Percentiles rank a stretch among this genome's conserved stretches.
phyloP scores from a whole-genome alignment of 2,888 invertebrate genomes.

The Drosophila anomelani region DNA sequence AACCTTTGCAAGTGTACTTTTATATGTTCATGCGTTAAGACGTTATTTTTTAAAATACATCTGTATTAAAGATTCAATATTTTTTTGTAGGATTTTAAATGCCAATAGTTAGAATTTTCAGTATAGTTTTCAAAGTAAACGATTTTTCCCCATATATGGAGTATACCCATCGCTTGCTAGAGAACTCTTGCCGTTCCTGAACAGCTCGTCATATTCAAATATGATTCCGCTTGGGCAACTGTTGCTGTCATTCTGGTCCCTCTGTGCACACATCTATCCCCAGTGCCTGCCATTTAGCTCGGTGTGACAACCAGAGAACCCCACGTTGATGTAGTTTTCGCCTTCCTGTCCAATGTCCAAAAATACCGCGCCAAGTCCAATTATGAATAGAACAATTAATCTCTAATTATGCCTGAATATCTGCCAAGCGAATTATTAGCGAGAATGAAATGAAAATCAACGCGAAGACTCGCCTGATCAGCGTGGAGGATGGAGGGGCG shows the following conservation, averaged over 20 bases:
- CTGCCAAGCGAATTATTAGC: slow-evolving; percentile 82
- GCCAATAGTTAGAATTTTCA: not conserved
- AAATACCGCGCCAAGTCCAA: slow-evolving; percentile 68
- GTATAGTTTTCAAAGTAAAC: not conserved
- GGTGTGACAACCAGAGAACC: slow-evolving; percentile 50
- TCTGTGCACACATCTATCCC: not conserved
- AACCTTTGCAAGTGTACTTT: no score
- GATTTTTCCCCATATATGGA: not conserved
- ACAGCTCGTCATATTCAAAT: slow-evolving; percentile 26
- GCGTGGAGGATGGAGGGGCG: slow-evolving; percentile 6
- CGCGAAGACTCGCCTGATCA: slow-evolving; percentile 36
- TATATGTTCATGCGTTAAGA: no score
- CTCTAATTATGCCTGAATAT: slow-evolving; percentile 84
- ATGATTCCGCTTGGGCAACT: slow-evolving; percentile 64
- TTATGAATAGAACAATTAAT: slow-evolving; percentile 83
- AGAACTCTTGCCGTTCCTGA: not conserved
- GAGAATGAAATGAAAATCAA: slow-evolving; percentile 70
- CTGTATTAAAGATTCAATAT: no score
- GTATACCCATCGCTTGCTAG: not conserved
- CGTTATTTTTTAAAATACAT: not conserved
- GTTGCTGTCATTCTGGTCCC: slow-evolving; percentile 60
- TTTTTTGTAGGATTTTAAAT: not conserved
- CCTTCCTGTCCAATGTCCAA: slow-evolving; percentile 68
- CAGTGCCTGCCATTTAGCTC: slow-evolving; percentile 17
- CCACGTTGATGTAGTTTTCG: slow-evolving; percentile 52